phyloP scores from a whole-genome alignment of 2,113 vertebrate genomes.

The Melanotaenia duboulayi region DNA sequence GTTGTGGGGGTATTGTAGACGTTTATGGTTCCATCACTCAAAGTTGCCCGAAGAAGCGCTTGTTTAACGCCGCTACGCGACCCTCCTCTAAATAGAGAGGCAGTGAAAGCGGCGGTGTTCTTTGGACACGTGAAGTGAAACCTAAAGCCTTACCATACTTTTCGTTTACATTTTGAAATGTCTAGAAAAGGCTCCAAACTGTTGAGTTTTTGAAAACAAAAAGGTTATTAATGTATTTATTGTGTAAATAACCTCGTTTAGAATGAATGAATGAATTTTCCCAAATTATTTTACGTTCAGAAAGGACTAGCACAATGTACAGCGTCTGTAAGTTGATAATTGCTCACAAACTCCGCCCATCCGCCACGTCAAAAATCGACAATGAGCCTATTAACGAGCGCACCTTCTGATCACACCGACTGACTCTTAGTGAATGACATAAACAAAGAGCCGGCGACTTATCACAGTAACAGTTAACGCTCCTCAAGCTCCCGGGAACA shows the following conservation, averaged over 20 bases:
- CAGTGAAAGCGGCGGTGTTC: background rate
- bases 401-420: conserved; percentile 51
- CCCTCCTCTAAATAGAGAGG: background rate
- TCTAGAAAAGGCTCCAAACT: no score
- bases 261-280: no score
- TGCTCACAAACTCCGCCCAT: conserved; percentile 57
- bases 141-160: background rate
- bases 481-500: conserved; percentile 54
- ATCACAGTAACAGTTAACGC: conserved; percentile 40
- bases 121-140: background rate
- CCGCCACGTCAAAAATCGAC: conserved; percentile 45
- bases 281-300: no score
- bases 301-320: no score
- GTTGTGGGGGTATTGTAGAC: no score
- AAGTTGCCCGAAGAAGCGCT: conserved; percentile 3
- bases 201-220: no score
- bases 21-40: no score
- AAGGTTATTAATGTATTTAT: no score
- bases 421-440: conserved; percentile 71
- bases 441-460: conserved; percentile 81
- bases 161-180: no score
- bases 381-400: conserved; percentile 46
- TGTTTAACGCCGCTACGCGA: background rate
- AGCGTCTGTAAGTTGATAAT: no score
- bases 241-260: no score